phyloP scores from a whole-genome alignment of 2,113 vertebrate genomes.

The Campylorhamphus procurvoides region DNA sequence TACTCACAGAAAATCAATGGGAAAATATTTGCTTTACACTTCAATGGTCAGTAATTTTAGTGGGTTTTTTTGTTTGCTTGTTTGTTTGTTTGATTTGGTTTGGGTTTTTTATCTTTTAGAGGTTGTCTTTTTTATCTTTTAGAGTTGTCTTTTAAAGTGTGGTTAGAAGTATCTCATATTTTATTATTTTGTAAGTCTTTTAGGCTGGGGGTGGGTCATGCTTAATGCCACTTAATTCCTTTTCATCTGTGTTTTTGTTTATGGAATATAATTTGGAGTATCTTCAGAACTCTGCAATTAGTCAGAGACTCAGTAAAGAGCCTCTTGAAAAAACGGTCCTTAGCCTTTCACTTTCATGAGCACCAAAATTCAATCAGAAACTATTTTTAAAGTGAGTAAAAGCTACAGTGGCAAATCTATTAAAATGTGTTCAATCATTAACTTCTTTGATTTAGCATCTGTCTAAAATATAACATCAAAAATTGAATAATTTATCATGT shows the following conservation, averaged over 20 bases:
- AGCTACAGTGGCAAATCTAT: constrained; percentile 50
- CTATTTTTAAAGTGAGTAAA: constrained; percentile 49
- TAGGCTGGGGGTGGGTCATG: neutral
- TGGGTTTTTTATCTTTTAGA: neutral
- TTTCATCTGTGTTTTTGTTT: constrained; percentile 40
- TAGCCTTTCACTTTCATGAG: constrained; percentile 21
- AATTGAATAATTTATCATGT: constrained; percentile 69
- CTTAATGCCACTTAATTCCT: constrained; percentile 8
- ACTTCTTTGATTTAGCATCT: constrained; percentile 67
- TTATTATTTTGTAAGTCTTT: neutral
- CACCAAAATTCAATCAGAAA: constrained; percentile 36
- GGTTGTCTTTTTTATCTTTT: no score
- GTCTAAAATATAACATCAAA: constrained; percentile 57
- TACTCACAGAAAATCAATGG: neutral
- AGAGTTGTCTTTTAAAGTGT: neutral
- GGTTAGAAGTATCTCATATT: neutral
- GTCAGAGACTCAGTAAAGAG: neutral
- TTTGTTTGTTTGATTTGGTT: neutral
- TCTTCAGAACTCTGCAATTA: neutral
- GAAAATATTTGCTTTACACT: neutral
- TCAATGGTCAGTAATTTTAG: neutral
- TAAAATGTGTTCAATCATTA: constrained; percentile 61
- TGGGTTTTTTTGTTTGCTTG: neutral
- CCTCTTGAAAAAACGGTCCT: neutral
- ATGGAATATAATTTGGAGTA: neutral